Base-by-base conservation (phyloP, 92 coral and sea anemone genomes). In the Heteractis magnifica region DNA sequence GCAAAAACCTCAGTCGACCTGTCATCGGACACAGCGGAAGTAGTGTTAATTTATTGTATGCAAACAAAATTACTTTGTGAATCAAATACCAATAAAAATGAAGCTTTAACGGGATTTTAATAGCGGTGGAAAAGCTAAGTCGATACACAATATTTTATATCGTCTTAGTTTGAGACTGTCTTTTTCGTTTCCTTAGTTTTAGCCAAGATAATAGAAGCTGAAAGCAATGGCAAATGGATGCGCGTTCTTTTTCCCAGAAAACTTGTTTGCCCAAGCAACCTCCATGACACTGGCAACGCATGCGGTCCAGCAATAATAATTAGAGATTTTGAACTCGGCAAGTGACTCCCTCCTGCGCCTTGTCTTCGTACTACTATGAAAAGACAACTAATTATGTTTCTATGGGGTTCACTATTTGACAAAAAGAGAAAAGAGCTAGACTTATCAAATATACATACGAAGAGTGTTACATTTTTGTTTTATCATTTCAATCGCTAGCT, bases 201-300 rank as follows among this genome's bases (percentile, higher is more conserved):
- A 65, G 60, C 19, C 82, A 34, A 10, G 52, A 52, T 19, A 44
- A 19, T 9, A 34, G 83, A 23, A 80, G 4, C 21, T 49, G 64
- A 65, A 15, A 52, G 48, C 72, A 65, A 64, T 5, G 49, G 75
- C 73, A 81, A 81, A 81, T 81, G 77, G 49, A 65, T 68, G 23
- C 84, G 74, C 77, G 84, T 81, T 81, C 77, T 68, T 51, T 81
- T 81, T 81, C 77, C 50, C 16, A 13, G 65, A 68, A 51, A 81
- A 81, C 77, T 81, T 82, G 79, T 82, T 82, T 82, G 72, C 86
- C 79, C 79, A 82, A 82, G 79, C 79, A 82, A 64, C 86, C 73
- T 80, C 52, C 11, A 4, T 52, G 15, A 49, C 12, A 14, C 41
- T 71, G 76, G 51, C 64, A 20, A 52, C 19, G 53, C 50, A 82